Base-by-base conservation (phyloP, 2,888 invertebrate species). In the Synanthedon vespiformis region DNA sequence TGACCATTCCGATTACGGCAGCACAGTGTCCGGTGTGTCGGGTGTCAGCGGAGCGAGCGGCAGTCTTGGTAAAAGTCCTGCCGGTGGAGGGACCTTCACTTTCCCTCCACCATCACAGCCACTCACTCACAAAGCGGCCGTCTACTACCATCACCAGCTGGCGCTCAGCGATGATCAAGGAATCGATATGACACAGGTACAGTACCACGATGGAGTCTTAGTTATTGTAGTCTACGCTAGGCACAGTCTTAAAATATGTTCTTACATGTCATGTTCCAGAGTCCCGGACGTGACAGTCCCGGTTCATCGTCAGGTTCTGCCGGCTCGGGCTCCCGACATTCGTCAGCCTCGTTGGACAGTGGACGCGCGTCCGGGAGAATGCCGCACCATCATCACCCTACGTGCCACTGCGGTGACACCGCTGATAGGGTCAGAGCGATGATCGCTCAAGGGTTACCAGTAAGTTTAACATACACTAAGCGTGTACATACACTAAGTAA, bases 221-320 rank as follows among this genome's bases (percentile, higher is more conserved):
- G 34, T 34, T 10, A 34, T 27, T 18, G 41, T 40, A 12, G 40
- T n/a, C n/a, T 13, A 16, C 1, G 4, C n/a, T 1, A 5, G 6
- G 8, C 27, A n/a, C n/a, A n/a, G n/a, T 27, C 8, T 27, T 16
- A 16, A 16, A 27, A 34, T 34, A 34, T 34, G 34, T 34, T 34
- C 2, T 2, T 3, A 34, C 8, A 2, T 34, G 34, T 5, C 52
- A 41, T 40, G 5, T 66, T 74, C n/a, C 85, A 93, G 91, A 95
- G 95, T 67, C 96, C 96, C 48, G 96, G 96, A n/a, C 91, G 96
- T 56, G 96, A 96, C 82, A 96, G 96, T 72, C 96, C 96, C 12
- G 96, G 96, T 12, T 94, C 94, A 0, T 95, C 95, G 13, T 93
- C 95, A 53, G 95, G 95, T 8, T 95, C 95, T 27, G 93, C 93